phyloP scores from a whole-genome alignment of 2,797 vertebrate species.

The Gymnothorax javanicus region DNA sequence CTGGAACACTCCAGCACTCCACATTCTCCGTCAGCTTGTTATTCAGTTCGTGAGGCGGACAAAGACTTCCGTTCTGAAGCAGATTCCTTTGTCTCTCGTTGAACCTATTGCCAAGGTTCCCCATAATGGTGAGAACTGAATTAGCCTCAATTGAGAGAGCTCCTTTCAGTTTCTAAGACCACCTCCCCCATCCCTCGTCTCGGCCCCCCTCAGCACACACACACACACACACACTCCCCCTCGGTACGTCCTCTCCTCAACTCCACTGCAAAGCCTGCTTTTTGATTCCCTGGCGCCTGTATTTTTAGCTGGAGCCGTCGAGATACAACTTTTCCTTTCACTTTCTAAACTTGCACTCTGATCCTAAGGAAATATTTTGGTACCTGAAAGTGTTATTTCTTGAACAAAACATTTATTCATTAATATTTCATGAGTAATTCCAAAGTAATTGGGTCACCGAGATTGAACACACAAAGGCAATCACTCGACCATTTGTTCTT shows the following conservation, averaged over 20 bases:
- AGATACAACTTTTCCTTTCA: neutral
- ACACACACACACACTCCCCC: neutral
- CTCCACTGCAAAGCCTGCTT: constrained; percentile 31
- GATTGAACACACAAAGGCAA: neutral
- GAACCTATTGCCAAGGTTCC: constrained; percentile 34
- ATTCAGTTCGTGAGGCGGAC: neutral
- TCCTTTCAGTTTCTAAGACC: constrained; percentile 17
- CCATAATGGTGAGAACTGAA: constrained; percentile 33
- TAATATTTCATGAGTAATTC: constrained; percentile 5
- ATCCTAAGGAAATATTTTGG: constrained; percentile 3
- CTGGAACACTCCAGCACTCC: neutral
- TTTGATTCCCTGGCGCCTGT: constrained; percentile 50
- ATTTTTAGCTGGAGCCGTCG: constrained; percentile 64
- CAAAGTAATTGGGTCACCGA: neutral
- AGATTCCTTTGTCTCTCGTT: constrained; percentile 28
- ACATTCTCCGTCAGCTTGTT: neutral
- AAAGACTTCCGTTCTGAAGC: constrained; percentile 26
- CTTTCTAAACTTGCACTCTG: neutral
- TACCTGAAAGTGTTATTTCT: neutral
- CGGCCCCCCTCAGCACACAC: neutral
- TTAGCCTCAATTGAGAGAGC: constrained; percentile 33
- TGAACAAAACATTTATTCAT: neutral
- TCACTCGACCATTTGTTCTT: neutral
- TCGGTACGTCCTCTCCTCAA: neutral
- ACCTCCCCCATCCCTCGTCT: neutral